Percentiles rank a stretch among this genome's conserved stretches.
Conservation (phyloP, 37 sponge, comb jelly and placozoan species). For the Theonella swinhoei region DNA sequence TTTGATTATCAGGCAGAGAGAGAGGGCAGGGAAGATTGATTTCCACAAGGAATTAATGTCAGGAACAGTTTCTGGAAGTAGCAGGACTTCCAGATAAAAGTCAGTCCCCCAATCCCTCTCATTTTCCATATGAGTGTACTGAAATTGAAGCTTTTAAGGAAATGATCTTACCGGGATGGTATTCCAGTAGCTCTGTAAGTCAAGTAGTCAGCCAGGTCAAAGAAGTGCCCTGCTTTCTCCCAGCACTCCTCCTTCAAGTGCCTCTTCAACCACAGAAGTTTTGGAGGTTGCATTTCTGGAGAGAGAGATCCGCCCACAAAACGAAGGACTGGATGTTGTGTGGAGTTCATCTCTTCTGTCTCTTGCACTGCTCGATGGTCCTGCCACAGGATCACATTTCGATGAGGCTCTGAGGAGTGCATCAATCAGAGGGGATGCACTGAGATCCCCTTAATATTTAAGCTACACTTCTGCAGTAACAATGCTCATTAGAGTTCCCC, state of each 20-base stretch:
- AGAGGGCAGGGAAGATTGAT: too few species aligned
- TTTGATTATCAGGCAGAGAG: too few species aligned
- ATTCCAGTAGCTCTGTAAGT: conserved; percentile 78
- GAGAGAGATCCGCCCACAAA: conserved; percentile 85
- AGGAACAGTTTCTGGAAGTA: too few species aligned
- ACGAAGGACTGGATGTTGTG: conserved; percentile 66
- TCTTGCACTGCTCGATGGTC: conserved; percentile 84
- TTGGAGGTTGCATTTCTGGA: conserved; percentile 91
- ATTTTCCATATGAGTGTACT: too few species aligned
- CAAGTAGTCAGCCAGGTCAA: conserved; percentile 88
- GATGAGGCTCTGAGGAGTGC: conserved; percentile 14
- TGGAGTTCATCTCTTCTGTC: conserved; percentile 64
- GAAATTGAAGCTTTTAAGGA: too few species aligned
- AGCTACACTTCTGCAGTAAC: too few species aligned
- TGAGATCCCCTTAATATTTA: too few species aligned
- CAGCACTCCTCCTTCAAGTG: conserved; percentile 66
- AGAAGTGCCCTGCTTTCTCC: conserved; percentile 79
- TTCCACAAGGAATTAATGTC: too few species aligned
- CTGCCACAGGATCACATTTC: conserved; percentile 84
- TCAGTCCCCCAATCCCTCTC: too few species aligned
- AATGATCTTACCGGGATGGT: conserved; percentile 59
- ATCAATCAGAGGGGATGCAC: too few species aligned
- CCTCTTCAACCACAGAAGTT: conserved; percentile 86
- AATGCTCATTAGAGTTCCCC: too few species aligned
- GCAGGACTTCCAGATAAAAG: too few species aligned